Conservation (phyloP, 2,113 vertebrate species). For the Oxyura jamaicensis region DNA sequence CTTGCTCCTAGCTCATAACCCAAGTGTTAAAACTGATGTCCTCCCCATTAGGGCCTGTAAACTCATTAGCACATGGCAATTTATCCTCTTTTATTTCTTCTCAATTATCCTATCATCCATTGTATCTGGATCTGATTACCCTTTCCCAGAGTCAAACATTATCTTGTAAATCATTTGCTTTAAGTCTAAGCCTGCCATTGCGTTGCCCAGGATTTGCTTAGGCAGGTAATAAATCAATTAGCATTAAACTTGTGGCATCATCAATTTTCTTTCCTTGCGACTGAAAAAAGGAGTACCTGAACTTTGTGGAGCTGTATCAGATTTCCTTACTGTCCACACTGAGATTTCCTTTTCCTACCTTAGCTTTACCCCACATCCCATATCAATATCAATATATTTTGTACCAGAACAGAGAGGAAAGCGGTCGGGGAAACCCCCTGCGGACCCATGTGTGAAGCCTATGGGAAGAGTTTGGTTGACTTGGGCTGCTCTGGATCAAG, state of each 20-base stretch:
- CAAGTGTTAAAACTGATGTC: slow-evolving; percentile 86
- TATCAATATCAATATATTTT: not conserved
- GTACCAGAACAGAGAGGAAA: not conserved
- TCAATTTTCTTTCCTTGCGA: slow-evolving; percentile 79
- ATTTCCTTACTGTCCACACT: slow-evolving; percentile 15
- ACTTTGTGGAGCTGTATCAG: slow-evolving; percentile 41
- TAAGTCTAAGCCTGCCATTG: slow-evolving; percentile 79
- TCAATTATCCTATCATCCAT: slow-evolving; percentile 90
- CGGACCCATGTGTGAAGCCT: not conserved
- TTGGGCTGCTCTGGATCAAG: not conserved
- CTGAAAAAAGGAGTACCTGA: slow-evolving; percentile 71
- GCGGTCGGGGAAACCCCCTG: not conserved
- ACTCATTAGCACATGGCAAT: slow-evolving; percentile 87
- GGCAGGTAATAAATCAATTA: slow-evolving; percentile 90
- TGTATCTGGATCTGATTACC: slow-evolving; percentile 89
- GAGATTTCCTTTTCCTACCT: not conserved
- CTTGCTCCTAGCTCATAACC: slow-evolving; percentile 82
- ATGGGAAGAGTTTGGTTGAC: not conserved
- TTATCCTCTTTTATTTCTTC: slow-evolving; percentile 90
- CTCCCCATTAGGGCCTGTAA: slow-evolving; percentile 84
- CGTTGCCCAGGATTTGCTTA: slow-evolving; percentile 78
- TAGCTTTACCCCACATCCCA: not conserved
- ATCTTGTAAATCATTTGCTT: slow-evolving; percentile 89
- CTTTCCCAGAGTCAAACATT: slow-evolving; percentile 87
- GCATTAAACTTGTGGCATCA: slow-evolving; percentile 81